phyloP scores from a whole-genome alignment of 2,797 vertebrate species.

The Threskiornis aethiopicus region DNA sequence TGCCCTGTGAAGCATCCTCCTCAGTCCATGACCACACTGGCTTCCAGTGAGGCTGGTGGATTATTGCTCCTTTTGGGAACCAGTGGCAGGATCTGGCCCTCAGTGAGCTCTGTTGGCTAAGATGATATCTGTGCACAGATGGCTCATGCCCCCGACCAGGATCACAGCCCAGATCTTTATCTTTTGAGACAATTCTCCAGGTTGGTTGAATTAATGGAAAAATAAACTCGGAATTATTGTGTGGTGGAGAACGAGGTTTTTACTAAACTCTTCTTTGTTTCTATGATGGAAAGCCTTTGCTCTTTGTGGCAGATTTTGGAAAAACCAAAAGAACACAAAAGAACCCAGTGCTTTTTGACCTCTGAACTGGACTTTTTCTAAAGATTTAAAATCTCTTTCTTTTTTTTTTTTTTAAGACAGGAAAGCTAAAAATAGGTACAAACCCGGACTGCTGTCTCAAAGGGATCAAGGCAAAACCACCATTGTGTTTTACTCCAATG shows the following conservation, averaged over 20 bases:
- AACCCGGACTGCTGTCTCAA: background rate
- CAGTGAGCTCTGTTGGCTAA: background rate
- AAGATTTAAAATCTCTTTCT: background rate
- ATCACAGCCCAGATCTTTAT: background rate
- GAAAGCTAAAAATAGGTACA: background rate
- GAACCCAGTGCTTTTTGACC: background rate
- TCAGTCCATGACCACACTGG: background rate
- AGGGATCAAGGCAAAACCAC: background rate
- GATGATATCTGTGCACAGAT: fast-evolving
- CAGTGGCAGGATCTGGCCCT: background rate
- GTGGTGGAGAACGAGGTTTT: background rate
- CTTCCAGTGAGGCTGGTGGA: background rate
- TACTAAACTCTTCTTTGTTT: background rate
- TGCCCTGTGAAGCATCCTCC: background rate
- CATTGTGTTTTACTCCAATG: fast-evolving
- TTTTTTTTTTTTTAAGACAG: background rate
- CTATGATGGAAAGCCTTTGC: background rate
- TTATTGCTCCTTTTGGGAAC: background rate
- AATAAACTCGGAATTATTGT: background rate
- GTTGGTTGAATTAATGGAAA: background rate
- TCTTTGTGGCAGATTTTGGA: background rate
- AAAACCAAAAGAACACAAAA: background rate
- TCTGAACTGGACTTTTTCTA: background rate
- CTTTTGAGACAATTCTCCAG: background rate
- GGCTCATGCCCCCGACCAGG: fast-evolving